Evolutionary conservation across 2,797 vertebrate genomes (phyloP).

Genomic region (Odontamblyopus rebecca): DNA sequence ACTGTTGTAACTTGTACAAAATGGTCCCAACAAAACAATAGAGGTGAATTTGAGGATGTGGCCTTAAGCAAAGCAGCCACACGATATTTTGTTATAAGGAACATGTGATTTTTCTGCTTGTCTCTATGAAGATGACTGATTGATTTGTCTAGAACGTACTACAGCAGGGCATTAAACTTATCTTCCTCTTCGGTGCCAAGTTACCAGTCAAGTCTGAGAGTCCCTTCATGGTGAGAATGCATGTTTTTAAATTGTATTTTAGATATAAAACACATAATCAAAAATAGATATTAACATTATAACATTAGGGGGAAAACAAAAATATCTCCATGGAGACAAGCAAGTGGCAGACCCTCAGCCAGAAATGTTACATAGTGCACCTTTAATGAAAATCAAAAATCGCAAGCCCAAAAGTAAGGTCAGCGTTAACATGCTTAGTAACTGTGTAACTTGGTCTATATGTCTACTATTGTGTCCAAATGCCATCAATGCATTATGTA

Average conservation of each 20-base stretch:
- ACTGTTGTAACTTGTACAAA: not conserved
- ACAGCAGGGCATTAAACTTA: no score
- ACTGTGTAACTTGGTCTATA: not conserved
- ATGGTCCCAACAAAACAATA: not conserved
- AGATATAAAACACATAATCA: not conserved
- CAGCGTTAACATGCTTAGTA: not conserved
- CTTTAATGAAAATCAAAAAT: not conserved
- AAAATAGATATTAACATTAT: not conserved
- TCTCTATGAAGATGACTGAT: no score
- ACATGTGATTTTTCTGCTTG: no score
- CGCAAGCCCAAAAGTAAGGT: not conserved
- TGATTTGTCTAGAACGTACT: no score
- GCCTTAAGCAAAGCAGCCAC: no score
- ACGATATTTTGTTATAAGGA: no score
- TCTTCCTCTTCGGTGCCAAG: no score
- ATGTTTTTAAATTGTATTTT: not conserved
- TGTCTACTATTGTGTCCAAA: not conserved
- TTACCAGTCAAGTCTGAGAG: no score
- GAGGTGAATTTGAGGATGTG: not conserved
- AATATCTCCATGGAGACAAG: not conserved
- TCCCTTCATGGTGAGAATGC: no score
- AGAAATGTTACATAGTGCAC: not conserved
- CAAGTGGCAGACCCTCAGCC: not conserved
- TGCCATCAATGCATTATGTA: not conserved
- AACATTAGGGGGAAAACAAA: not conserved